A percentile compares a stretch with the other conserved stretches of the same genome.
Evolutionary conservation across 2,888 invertebrate species (phyloP).

Genomic region (Eugnorisma glareosa): DNA sequence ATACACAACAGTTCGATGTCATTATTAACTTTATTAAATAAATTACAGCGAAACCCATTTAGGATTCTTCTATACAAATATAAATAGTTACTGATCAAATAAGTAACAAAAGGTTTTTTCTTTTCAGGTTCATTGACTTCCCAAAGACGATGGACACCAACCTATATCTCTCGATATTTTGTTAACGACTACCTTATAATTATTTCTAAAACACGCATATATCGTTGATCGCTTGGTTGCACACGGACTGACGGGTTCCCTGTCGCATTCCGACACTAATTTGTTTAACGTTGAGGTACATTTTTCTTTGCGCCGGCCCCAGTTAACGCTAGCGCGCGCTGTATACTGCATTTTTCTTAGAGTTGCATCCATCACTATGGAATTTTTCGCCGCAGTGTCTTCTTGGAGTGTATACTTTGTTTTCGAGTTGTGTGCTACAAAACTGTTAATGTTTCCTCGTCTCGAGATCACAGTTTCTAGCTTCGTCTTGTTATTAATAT

Average conservation of each 20-base stretch:
- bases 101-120: slow-evolving; percentile 26
- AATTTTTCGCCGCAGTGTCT: slow-evolving; percentile 55
- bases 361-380: slow-evolving; percentile 60
- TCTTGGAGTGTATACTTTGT: slow-evolving; percentile 59
- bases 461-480: slow-evolving; percentile 25
- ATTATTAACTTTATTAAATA: no score
- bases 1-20: not conserved
- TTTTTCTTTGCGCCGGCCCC: slow-evolving; percentile 83
- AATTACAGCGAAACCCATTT: not conserved
- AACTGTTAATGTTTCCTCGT: slow-evolving; percentile 33
- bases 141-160: slow-evolving; percentile 70
- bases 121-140: slow-evolving; percentile 81
- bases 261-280: slow-evolving; percentile 88
- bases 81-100: not conserved
- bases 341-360: slow-evolving; percentile 51
- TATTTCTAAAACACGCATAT: slow-evolving; percentile 83
- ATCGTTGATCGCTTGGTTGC: slow-evolving; percentile 84
- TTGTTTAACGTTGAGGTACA: slow-evolving; percentile 84
- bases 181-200: slow-evolving; percentile 76
- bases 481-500: slow-evolving; percentile 7
- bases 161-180: slow-evolving; percentile 73
- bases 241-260: slow-evolving; percentile 82
- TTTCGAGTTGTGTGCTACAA: slow-evolving; percentile 41
- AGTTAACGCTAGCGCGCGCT: slow-evolving; percentile 59
- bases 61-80: not conserved